A percentile compares a stretch with the other conserved stretches of the same genome.
These are phyloP conservation scores for Saccostrea glomerata DNA, from an alignment of 1,140 invertebrate species.

Conservation along the genomic window DNA sequence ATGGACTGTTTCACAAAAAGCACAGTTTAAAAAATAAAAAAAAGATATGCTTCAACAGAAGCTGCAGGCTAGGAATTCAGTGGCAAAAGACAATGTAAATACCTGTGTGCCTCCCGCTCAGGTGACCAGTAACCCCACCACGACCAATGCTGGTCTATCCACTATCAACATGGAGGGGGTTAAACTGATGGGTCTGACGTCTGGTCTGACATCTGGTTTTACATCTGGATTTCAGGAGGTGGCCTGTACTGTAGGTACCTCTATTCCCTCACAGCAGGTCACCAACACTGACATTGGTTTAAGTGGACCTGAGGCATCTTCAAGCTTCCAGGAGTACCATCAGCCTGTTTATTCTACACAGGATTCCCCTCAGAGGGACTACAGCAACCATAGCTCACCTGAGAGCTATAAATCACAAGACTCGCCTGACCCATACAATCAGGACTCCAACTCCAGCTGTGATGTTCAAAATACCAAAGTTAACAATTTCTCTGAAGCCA, in stretches of 20 bases:
- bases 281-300: neutral
- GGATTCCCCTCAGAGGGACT: constrained; percentile 52
- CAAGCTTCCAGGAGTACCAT: constrained; percentile 34
- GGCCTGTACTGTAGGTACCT: neutral
- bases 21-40: too few species aligned
- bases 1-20: too few species aligned
- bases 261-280: neutral
- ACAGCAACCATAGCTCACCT: constrained; percentile 57
- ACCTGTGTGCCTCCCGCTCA: neutral
- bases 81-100: constrained; percentile 5
- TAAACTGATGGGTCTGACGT: constrained; percentile 40
- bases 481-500: constrained; percentile 12
- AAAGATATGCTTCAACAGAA: constrained; percentile 37
- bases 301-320: neutral
- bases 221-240: neutral
- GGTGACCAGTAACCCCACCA: neutral
- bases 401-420: constrained; percentile 52
- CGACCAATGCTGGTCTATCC: constrained; percentile 26
- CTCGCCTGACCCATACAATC: constrained; percentile 49
- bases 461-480: constrained; percentile 13
- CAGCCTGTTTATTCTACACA: constrained; percentile 41
- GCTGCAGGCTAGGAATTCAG: constrained; percentile 24
- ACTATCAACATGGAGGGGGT: constrained; percentile 50
- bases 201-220: too few species aligned
- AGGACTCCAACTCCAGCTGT: constrained; percentile 37